Evolutionary conservation across 2,888 invertebrate genomes (phyloP).

Genomic region (Trichogramma dendrolimi): DNA sequence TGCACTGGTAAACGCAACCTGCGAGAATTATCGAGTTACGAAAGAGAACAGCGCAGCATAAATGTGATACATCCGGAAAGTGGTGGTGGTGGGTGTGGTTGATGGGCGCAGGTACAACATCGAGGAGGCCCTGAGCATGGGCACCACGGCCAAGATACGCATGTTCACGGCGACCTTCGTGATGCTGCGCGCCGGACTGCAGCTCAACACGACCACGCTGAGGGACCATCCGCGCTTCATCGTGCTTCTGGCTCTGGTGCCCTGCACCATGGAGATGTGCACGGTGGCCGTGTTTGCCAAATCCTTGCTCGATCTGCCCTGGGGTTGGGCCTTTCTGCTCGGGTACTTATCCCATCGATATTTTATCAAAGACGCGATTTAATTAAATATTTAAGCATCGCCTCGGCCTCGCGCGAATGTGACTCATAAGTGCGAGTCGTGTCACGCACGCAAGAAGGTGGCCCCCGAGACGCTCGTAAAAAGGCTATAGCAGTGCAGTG

Average conservation of each 20-base stretch:
- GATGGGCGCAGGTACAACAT: constrained; percentile 35
- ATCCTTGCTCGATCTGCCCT: constrained; percentile 40
- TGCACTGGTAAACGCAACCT: constrained; percentile 5
- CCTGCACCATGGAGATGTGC: constrained; percentile 42
- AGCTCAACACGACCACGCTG: constrained; percentile 42
- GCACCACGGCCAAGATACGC: constrained; percentile 38
- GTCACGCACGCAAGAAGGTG: no score
- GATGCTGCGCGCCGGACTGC: constrained; percentile 44
- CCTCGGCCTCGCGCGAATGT: not conserved
- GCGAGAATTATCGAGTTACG: not conserved
- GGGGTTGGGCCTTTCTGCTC: constrained; percentile 45
- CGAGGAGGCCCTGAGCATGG: constrained; percentile 36
- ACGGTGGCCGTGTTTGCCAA: constrained; percentile 33
- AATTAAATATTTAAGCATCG: not conserved
- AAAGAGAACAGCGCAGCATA: not conserved
- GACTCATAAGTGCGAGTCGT: no score
- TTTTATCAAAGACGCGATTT: not conserved
- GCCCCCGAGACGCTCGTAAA: no score
- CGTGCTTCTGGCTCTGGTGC: constrained; percentile 39
- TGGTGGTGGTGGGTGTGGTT: no score
- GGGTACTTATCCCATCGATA: constrained; percentile 37
- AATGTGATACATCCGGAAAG: not conserved
- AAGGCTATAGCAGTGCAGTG: no score
- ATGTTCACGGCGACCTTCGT: constrained; percentile 44
- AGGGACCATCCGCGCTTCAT: constrained; percentile 38